Evolutionary conservation across 2,797 vertebrate genomes (phyloP), one percentile per base, ranked within the genome.

Genomic region (Champsocephalus gunnari): DNA sequence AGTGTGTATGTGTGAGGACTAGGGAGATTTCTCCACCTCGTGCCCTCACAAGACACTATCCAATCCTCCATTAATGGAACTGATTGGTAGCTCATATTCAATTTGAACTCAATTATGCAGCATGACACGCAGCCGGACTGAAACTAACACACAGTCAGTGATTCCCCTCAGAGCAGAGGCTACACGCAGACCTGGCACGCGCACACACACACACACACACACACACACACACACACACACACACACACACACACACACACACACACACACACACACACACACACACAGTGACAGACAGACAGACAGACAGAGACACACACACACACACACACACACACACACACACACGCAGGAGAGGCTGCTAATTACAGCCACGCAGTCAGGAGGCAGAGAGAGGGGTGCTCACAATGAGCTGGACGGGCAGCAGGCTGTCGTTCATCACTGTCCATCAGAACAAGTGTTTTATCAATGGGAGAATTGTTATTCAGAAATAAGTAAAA

Each of bases 21-120:
- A 49, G 38, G 41, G 60, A 71, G 73, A 75, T 86, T 66, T 75
- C 64, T 75, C 77, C 57, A 66, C 38, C 60, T 54, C 3, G 2
- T 54, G 58, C 60, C 77, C 77, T 74, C 77, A 82, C 68, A 62
- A 84, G 71, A 70, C 69, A 75, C 65, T 65, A 60, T 81, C 67
- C 67, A 78, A 28, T 77, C 69, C 57, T 71, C 13, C 54, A 71
- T 82, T 89, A 86, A 89, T 90, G 81, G 76, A 61, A 70, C 72
- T 91, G 75, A 91, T 86, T 83, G 81, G 70, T 58, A 60, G 80
- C 75, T 89, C 79, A 88, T 88, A 90, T 90, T 88, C 73, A 86
- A 90, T 92, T 90, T 90, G 75, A 90, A 89, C 89, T 88, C 84
- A 90, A 90, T 92, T 91, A 91, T 59, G 78, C 74, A 43, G 62